phyloP scores from a whole-genome alignment of 2,113 vertebrate genomes.

The human region DNA sequence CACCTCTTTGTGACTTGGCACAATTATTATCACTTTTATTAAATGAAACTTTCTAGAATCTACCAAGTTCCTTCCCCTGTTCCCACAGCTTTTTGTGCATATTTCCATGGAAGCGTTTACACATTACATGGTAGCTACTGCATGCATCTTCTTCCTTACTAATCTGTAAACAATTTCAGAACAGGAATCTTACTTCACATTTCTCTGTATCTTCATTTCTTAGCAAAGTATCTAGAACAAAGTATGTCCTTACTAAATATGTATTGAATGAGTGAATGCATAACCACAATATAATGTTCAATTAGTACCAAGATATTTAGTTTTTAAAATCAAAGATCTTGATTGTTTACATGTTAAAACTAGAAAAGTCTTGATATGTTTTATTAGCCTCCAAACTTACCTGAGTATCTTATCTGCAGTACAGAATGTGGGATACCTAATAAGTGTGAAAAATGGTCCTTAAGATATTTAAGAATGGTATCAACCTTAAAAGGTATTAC shows the following conservation, averaged over 20 bases:
- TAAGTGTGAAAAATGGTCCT: constrained; percentile 84
- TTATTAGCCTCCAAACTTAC: constrained; percentile 74
- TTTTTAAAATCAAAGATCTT: constrained; percentile 28
- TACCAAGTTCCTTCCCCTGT: background rate
- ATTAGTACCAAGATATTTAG: background rate
- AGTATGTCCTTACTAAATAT: background rate
- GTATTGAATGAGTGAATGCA: background rate
- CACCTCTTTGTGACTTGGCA: background rate
- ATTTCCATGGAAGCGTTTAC: background rate
- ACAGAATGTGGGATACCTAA: constrained; percentile 83
- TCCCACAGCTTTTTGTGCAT: background rate
- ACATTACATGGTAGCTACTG: background rate
- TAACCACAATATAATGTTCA: background rate
- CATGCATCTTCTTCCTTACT: background rate
- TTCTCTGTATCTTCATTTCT: constrained; percentile 11
- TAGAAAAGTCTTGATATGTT: background rate
- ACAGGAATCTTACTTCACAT: background rate
- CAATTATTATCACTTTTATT: background rate
- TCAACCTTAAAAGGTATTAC: constrained; percentile 86
- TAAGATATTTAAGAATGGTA: constrained; percentile 82
- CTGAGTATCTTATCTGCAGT: constrained; percentile 84
- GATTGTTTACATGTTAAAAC: background rate
- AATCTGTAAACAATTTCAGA: background rate
- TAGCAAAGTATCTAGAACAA: constrained; percentile 27
- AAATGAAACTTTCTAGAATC: background rate